phyloP scores from a whole-genome alignment of 1,140 invertebrate species.

The Galendromus occidentalis region DNA sequence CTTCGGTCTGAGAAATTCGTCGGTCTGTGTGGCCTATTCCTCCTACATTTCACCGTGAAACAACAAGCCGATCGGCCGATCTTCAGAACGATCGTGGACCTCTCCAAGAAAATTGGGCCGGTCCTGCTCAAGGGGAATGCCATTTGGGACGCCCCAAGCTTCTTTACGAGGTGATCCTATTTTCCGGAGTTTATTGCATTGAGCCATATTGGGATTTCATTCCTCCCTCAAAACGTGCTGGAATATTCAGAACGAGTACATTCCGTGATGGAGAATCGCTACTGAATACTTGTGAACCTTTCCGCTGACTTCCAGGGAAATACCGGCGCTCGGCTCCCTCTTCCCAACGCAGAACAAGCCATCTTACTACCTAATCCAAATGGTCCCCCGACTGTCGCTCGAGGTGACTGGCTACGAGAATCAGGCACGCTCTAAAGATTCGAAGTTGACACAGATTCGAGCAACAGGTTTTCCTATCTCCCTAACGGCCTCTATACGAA shows the following conservation, averaged over 20 bases:
- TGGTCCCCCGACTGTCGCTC: background rate
- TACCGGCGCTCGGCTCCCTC: background rate
- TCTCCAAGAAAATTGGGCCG: slow-evolving; percentile 40
- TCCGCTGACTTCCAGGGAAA: background rate
- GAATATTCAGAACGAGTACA: no score
- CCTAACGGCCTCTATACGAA: no score
- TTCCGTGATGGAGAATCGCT: no score
- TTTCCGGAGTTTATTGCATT: no score
- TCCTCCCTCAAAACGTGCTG: no score
- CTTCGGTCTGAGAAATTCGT: slow-evolving; percentile 36
- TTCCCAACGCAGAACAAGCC: background rate
- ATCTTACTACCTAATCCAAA: background rate
- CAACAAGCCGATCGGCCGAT: slow-evolving; percentile 53
- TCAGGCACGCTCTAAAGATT: background rate
- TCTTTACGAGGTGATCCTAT: background rate
- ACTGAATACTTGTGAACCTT: no score
- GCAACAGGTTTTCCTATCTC: no score
- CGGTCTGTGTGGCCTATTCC: slow-evolving; percentile 46
- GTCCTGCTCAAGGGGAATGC: background rate
- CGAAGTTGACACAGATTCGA: no score
- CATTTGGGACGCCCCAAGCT: background rate
- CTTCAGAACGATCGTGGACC: slow-evolving; percentile 45
- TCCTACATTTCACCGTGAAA: slow-evolving; percentile 51
- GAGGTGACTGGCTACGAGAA: slow-evolving; percentile 1
- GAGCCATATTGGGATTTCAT: no score